phyloP scores from a whole-genome alignment of 2,888 invertebrate species.

The Apotomis capreana region DNA sequence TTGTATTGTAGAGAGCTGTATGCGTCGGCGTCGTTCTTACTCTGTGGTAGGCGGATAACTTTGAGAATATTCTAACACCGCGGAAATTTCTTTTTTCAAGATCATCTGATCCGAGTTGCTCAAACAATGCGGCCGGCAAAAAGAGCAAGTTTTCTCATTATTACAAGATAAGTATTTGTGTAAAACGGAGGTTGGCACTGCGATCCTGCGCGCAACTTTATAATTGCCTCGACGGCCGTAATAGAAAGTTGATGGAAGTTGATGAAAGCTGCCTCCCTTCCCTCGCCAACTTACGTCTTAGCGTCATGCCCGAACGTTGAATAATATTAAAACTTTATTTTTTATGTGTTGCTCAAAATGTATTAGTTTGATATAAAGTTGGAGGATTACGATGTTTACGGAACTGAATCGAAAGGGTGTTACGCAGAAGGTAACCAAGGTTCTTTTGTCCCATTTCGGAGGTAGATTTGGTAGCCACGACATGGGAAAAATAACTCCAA shows the following conservation, averaged over 20 bases:
- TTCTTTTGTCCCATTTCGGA: too few relatives aligned
- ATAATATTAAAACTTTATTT: conserved; percentile 40
- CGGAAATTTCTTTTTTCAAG: conserved; percentile 55
- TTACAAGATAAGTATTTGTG: conserved; percentile 71
- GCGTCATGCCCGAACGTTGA: conserved; percentile 52
- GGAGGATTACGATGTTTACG: conserved; percentile 14
- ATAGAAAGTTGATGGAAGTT: conserved; percentile 81
- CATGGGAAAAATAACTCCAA: too few relatives aligned
- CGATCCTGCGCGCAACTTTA: conserved; percentile 73
- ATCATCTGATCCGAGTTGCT: conserved; percentile 72
- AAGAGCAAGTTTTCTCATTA: conserved; percentile 80
- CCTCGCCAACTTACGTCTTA: conserved; percentile 72
- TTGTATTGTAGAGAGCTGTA: too few relatives aligned
- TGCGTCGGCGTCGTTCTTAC: not conserved
- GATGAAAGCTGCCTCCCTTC: conserved; percentile 60
- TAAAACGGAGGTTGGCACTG: conserved; percentile 67
- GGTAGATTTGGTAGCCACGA: too few relatives aligned
- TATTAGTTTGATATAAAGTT: conserved; percentile 17
- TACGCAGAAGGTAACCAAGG: too few relatives aligned
- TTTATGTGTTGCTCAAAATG: conserved; percentile 24
- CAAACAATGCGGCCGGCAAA: conserved; percentile 54
- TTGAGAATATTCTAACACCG: not conserved
- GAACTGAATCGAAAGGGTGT: not conserved
- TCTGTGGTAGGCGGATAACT: conserved; percentile 1
- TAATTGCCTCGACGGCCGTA: conserved; percentile 80